Evolutionary conservation across 2,888 invertebrate species (phyloP).

Genomic region (Aphodius granarius): DNA sequence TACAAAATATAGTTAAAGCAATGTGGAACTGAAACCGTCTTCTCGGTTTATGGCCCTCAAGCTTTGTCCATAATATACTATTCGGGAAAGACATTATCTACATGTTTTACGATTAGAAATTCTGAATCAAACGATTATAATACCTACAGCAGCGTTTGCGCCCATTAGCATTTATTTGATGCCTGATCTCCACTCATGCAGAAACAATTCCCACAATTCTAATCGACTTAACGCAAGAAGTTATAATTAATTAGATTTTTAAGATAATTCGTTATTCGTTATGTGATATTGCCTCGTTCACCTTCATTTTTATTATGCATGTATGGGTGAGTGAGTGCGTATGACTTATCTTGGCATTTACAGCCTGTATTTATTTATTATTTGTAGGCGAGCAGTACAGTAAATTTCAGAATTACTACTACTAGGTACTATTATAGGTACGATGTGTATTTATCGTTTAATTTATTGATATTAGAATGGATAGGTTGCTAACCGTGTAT

Average conservation of each 20-base stretch:
- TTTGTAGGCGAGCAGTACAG: not conserved
- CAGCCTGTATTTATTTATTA: not conserved
- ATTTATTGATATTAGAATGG: conserved; percentile 12
- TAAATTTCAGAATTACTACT: conserved; percentile 2
- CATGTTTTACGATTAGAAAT: not conserved
- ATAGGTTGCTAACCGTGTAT: not conserved
- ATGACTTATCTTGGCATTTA: conserved; percentile 12
- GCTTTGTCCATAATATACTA: too few relatives aligned
- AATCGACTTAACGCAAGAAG: not conserved
- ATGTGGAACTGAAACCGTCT: too few relatives aligned
- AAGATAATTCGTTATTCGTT: conserved; percentile 4
- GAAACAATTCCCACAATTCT: not conserved
- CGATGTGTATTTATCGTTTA: conserved; percentile 8
- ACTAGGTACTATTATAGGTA: not conserved
- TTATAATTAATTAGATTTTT: conserved; percentile 7
- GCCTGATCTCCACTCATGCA: not conserved
- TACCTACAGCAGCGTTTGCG: not conserved
- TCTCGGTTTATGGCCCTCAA: too few relatives aligned
- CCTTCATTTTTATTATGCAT: conserved; percentile 11
- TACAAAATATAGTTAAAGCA: too few relatives aligned
- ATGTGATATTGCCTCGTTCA: conserved; percentile 8
- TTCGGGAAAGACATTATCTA: too few relatives aligned
- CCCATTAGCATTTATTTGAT: not conserved
- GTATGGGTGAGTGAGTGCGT: not conserved
- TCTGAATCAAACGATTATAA: not conserved